Conservation (phyloP, 2,888 invertebrate species). For the Drosophila planitibia region DNA sequence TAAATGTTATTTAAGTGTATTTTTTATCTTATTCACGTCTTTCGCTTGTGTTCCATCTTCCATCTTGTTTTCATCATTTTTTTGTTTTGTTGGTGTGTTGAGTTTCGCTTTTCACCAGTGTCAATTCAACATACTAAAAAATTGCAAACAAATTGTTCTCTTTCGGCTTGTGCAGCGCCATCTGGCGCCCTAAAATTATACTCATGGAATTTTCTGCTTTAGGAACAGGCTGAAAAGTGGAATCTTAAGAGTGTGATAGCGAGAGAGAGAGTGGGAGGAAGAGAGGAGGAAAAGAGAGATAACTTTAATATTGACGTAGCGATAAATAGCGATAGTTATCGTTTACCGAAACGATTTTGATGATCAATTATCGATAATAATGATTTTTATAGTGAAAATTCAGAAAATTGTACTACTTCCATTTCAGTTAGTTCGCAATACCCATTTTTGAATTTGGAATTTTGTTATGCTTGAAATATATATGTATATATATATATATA, state of each 20-base stretch:
- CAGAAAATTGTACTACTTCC: background rate
- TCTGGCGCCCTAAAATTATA: constrained; percentile 14
- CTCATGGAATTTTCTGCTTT: background rate
- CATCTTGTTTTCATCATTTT: constrained; percentile 16
- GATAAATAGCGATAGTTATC: background rate
- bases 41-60: constrained; percentile 14
- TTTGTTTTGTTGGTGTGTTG: constrained; percentile 1
- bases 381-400: background rate
- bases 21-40: background rate
- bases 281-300: background rate
- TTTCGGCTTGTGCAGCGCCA: constrained; percentile 9
- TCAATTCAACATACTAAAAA: background rate
- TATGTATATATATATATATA: background rate
- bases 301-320: background rate
- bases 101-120: constrained; percentile 5
- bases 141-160: background rate
- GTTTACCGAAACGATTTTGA: background rate
- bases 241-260: background rate
- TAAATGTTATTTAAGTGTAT: constrained; percentile 1
- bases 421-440: background rate
- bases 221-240: constrained; percentile 3
- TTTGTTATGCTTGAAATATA: background rate
- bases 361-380: background rate
- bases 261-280: background rate
- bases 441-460: background rate